Base-by-base conservation (phyloP, 2,797 vertebrate genomes). In the Chrysocyon brachyurus region DNA sequence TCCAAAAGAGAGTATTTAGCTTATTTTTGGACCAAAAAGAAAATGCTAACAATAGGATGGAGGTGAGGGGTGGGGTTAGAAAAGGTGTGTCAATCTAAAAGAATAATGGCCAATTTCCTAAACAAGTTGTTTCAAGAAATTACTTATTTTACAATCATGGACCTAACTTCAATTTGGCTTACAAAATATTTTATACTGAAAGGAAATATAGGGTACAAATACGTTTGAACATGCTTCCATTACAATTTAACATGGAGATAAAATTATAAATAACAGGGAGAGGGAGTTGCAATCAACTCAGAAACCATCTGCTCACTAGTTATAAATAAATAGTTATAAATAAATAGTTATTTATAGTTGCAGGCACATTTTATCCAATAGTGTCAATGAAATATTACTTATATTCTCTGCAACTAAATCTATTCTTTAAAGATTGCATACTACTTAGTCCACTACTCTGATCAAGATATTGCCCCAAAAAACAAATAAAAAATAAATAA, bases 81-180 rank as follows among this genome's bases (percentile, higher is more conserved):
- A 56, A 56, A 9, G 14, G 9, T 82, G 3, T 21, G 72, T 64
- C 8, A 36, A 52, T 46, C 19, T 84, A n/a, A 73, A 46, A 61
- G 54, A 49, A 90, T 56, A 59, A 77, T 81, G 26, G 24, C 26
- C 33, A 22, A 92, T 56, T 92, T 95, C 16, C 31, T 78, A 92
- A 86, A 81, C 14, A 90, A 77, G 14, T 56, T 72, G 40, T 52
- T 94, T 95, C 15, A 79, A 63, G 26, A 95, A 95, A 97, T 26
- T 56, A 94, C 28, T 59, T 91, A 28, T 94, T 90, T 88, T 56
- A 95, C 40, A 96, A 52, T 31, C 85, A 96, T 61, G n/a, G 24
- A 52, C 5, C 16, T 84, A 46, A 5, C 49, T 88, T 86, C 95
- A 90, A 66, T 90, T 73, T 87, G 31, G 40, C 46, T 89, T 81